Conservation (phyloP, 2,797 vertebrate species). For the Rhynchotus rufescens region DNA sequence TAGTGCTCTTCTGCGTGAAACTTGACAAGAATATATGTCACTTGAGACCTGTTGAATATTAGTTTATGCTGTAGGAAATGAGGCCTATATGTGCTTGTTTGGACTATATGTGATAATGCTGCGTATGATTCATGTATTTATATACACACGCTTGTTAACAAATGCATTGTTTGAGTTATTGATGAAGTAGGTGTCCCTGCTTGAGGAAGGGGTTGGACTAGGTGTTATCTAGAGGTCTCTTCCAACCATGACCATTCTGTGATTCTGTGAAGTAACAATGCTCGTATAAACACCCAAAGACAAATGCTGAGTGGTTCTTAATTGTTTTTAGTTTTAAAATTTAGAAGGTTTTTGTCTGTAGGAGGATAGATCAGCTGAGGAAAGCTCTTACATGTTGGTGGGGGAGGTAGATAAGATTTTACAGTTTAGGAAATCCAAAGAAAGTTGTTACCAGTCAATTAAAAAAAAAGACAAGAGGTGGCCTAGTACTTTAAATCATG, state of each 20-base stretch:
- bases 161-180: background rate
- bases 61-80: background rate
- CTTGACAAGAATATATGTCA: background rate
- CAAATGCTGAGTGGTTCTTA: background rate
- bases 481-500: background rate
- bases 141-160: background rate
- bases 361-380: background rate
- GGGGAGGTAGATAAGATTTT: background rate
- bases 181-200: too few relatives aligned
- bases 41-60: background rate
- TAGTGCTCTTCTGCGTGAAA: background rate
- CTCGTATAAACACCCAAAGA: background rate
- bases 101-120: background rate
- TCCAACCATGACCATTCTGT: too few relatives aligned
- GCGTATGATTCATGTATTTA: background rate
- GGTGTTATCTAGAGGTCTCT: too few relatives aligned
- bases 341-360: background rate
- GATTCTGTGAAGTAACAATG: background rate
- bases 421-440: background rate
- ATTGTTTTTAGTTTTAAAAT: background rate
- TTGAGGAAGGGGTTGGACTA: too few relatives aligned
- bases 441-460: background rate
- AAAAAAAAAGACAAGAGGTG: background rate
- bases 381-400: background rate
- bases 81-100: background rate